phyloP scores from a whole-genome alignment of 2,888 invertebrate genomes.

The Platycheirus albimanus region DNA sequence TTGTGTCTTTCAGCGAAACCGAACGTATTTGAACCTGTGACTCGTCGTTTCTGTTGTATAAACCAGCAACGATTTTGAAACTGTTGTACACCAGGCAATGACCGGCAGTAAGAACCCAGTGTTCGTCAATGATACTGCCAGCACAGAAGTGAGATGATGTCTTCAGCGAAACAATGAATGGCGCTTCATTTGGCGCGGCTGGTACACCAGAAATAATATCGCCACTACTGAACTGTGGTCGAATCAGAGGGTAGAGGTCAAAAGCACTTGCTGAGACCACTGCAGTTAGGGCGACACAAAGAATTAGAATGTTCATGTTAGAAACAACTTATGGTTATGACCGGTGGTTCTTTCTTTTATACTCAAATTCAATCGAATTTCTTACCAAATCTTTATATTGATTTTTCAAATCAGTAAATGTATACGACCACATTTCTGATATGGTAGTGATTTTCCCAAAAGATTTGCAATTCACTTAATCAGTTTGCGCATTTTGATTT shows the following conservation, averaged over 20 bases:
- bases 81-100: conserved; percentile 77
- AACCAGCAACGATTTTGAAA: conserved; percentile 80
- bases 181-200: conserved; percentile 81
- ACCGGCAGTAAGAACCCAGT: conserved; percentile 81
- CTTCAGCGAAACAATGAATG: conserved; percentile 82
- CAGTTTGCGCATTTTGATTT: no score
- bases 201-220: conserved; percentile 80
- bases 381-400: no score
- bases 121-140: conserved; percentile 80
- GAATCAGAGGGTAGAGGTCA: conserved; percentile 69
- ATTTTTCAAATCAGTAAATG: no score
- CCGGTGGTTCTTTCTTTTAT: conserved; percentile 30
- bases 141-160: conserved; percentile 80
- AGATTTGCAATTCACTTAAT: no score
- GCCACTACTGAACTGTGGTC: conserved; percentile 77
- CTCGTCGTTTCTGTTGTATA: conserved; percentile 78
- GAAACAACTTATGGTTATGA: conserved; percentile 34
- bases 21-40: conserved; percentile 76
- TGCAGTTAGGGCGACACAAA: conserved; percentile 75
- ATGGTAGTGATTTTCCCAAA: no score
- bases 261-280: conserved; percentile 75
- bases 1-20: conserved; percentile 72
- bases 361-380: no score
- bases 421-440: no score
- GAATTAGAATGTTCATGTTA: conserved; percentile 78